phyloP scores from a whole-genome alignment of 1,140 invertebrate genomes.

The Pollicipes pollicipes region DNA sequence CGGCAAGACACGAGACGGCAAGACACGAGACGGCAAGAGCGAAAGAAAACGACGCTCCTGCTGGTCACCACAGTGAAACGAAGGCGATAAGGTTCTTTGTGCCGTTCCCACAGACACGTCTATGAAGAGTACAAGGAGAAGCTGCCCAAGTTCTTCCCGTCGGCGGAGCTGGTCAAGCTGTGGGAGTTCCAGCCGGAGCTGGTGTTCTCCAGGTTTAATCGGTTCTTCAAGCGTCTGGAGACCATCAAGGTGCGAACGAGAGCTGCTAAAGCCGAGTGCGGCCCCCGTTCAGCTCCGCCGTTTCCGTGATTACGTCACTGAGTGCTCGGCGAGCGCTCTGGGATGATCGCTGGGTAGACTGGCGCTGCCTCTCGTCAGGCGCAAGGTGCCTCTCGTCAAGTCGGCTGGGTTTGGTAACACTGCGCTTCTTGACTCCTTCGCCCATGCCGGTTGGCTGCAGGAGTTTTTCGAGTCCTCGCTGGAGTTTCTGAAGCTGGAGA shows the following conservation, averaged over 20 bases:
- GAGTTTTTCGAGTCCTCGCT: slow-evolving; percentile 79
- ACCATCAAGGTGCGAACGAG: slow-evolving; percentile 48
- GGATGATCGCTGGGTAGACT: too few species aligned
- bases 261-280: too few species aligned
- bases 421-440: not conserved
- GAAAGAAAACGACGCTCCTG: too few species aligned
- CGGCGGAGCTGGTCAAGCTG: slow-evolving; percentile 38
- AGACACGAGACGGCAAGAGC: too few species aligned
- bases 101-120: slow-evolving; percentile 31
- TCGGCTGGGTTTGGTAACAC: not conserved
- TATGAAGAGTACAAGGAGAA: slow-evolving; percentile 53
- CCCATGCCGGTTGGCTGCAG: slow-evolving; percentile 29
- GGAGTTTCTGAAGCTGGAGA: slow-evolving; percentile 86
- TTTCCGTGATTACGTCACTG: too few species aligned
- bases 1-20: too few species aligned
- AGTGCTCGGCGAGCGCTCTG: too few species aligned
- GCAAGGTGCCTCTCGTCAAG: slow-evolving; percentile 1
- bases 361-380: too few species aligned
- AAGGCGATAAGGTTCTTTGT: too few species aligned
- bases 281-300: too few species aligned
- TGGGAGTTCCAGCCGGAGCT: slow-evolving; percentile 76
- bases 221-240: slow-evolving; percentile 58
- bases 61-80: too few species aligned
- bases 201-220: slow-evolving; percentile 67
- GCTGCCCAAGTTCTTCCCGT: slow-evolving; percentile 39